Percentiles rank a stretch among this genome's conserved stretches.
phyloP scores from a whole-genome alignment of 2,888 invertebrate genomes.

The Andrena minutula region DNA sequence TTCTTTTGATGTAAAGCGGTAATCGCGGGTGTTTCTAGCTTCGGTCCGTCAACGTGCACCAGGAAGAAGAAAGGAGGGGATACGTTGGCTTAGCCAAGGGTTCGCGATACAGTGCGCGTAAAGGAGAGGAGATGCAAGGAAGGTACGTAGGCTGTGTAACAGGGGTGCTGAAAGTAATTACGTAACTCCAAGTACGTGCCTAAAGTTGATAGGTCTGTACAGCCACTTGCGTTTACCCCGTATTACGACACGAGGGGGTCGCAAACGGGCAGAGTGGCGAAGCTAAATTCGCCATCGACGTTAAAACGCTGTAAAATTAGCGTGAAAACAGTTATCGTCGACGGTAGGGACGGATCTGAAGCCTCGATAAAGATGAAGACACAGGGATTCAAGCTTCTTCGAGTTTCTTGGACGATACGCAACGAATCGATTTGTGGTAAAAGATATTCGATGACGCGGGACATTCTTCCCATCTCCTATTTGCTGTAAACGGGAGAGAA shows the following conservation, averaged over 20 bases:
- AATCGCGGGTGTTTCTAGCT: slow-evolving; percentile 62
- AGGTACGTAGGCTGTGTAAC: slow-evolving; percentile 55
- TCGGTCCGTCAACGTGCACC: slow-evolving; percentile 13
- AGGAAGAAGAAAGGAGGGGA: slow-evolving; percentile 20
- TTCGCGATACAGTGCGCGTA: slow-evolving; percentile 19
- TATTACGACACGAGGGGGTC: slow-evolving; percentile 53
- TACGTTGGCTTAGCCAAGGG: slow-evolving; percentile 24
- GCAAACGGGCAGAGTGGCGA: slow-evolving; percentile 45
- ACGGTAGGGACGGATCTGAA: neutral
- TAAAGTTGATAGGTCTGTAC: slow-evolving; percentile 72
- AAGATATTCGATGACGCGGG: slow-evolving; percentile 12
- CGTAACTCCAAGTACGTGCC: slow-evolving; percentile 71
- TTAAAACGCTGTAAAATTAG: slow-evolving; percentile 59
- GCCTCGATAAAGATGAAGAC: neutral
- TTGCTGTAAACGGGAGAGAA: slow-evolving; percentile 31
- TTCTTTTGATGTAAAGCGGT: slow-evolving; percentile 63
- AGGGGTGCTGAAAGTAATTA: slow-evolving; percentile 76
- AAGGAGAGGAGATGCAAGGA: slow-evolving; percentile 48
- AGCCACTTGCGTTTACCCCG: slow-evolving; percentile 61
- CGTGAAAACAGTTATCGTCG: slow-evolving; percentile 43
- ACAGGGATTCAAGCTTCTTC: neutral
- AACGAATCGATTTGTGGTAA: neutral
- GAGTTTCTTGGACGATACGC: neutral
- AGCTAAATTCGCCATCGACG: slow-evolving; percentile 61
- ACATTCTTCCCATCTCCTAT: slow-evolving; percentile 25